These are phyloP conservation scores for Jacana jacana DNA, from an alignment of 2,113 vertebrate genomes.

Conservation along the genomic window DNA sequence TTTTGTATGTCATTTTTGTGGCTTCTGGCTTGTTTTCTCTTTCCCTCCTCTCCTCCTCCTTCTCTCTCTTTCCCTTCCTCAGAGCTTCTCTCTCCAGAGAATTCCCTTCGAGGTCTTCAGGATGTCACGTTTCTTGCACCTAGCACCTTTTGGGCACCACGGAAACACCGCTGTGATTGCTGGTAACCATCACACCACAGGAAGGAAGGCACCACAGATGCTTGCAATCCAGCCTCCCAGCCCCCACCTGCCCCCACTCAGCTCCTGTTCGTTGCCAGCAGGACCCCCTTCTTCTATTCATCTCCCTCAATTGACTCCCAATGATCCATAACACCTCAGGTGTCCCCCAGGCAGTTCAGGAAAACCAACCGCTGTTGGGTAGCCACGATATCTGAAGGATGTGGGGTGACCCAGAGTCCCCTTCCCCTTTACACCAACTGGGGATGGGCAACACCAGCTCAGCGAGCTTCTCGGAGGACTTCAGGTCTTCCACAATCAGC, in stretches of 20 bases:
- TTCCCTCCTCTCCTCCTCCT: not conserved
- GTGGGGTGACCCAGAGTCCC: not conserved
- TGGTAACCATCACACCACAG: fast-evolving
- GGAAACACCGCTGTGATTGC: not conserved
- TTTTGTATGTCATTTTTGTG: conserved; percentile 81
- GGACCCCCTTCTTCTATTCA: not conserved
- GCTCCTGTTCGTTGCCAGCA: not conserved
- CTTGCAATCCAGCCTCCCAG: not conserved
- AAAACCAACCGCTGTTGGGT: not conserved
- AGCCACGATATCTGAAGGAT: not conserved
- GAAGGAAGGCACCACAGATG: not conserved
- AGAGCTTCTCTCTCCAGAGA: not conserved
- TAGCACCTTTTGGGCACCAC: not conserved
- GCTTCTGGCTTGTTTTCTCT: conserved; percentile 62
- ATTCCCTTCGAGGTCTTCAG: not conserved
- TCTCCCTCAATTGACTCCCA: not conserved
- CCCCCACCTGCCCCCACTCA: not conserved
- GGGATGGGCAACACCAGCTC: not conserved
- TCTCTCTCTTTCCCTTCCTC: not conserved
- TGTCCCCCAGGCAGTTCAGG: not conserved
- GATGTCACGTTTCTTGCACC: not conserved
- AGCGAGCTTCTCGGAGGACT: not conserved
- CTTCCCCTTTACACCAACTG: not conserved
- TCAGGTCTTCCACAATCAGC: not conserved
- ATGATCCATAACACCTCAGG: not conserved